Evolutionary conservation across 1,140 invertebrate species (phyloP).

Genomic region (Pentalonia nigronervosa): DNA sequence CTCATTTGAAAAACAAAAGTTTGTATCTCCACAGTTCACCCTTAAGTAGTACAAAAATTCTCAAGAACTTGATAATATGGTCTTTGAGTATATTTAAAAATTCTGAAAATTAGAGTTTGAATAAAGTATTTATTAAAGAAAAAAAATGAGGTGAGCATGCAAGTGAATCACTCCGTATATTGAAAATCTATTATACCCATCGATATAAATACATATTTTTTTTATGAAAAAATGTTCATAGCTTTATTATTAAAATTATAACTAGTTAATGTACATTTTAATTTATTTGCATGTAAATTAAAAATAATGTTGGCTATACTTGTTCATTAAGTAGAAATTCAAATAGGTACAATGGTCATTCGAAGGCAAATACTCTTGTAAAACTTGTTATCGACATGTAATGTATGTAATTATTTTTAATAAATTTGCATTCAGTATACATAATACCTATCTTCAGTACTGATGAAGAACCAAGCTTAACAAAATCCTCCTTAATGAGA

Average conservation of each 20-base stretch:
- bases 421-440: not conserved
- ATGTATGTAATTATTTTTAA: slow-evolving; percentile 6
- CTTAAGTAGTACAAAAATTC: too few relatives aligned
- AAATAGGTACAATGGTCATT: slow-evolving; percentile 7
- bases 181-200: not conserved
- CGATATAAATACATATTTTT: not conserved
- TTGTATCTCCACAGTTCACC: too few relatives aligned
- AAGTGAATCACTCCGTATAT: too few relatives aligned
- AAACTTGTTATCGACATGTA: not conserved
- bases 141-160: too few relatives aligned
- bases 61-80: too few relatives aligned
- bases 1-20: too few relatives aligned
- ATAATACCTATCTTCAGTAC: not conserved
- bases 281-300: not conserved
- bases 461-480: not conserved
- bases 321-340: not conserved
- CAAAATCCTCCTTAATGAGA: not conserved
- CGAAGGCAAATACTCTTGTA: not conserved
- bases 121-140: too few relatives aligned
- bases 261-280: not conserved
- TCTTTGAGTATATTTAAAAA: too few relatives aligned
- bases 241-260: not conserved
- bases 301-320: not conserved
- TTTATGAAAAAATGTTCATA: not conserved
- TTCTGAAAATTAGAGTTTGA: too few relatives aligned